Evolutionary conservation across 2,113 vertebrate species (phyloP).

Genomic region (Amblyornis subalaris): DNA sequence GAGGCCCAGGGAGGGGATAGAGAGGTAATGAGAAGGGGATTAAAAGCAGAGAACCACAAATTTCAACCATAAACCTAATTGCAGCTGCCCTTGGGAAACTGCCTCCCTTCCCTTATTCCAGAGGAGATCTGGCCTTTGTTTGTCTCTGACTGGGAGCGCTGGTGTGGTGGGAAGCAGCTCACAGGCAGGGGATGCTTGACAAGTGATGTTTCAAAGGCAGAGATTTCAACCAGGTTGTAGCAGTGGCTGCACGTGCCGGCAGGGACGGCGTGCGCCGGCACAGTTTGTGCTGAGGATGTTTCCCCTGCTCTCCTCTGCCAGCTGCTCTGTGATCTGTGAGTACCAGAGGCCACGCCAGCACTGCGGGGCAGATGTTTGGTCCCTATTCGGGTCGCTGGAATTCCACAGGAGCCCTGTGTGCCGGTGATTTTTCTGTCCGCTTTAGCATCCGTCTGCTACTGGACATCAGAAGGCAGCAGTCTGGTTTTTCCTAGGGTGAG

Average conservation of each 20-base stretch:
- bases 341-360: rapidly evolving
- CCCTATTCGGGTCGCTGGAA: rapidly evolving
- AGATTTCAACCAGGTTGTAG: rapidly evolving
- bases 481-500: not conserved
- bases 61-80: not conserved
- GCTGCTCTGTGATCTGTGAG: not conserved
- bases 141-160: not conserved
- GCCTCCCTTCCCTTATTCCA: not conserved
- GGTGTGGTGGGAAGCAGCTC: not conserved
- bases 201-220: rapidly evolving
- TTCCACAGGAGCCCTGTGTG: not conserved
- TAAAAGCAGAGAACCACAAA: not conserved
- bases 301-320: not conserved
- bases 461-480: not conserved
- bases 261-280: not conserved
- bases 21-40: not conserved
- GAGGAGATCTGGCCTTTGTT: not conserved
- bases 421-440: not conserved
- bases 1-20: not conserved
- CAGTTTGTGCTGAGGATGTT: not conserved
- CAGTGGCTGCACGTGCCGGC: not conserved
- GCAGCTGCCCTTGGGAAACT: not conserved
- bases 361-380: not conserved
- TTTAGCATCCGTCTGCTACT: not conserved
- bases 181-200: rapidly evolving